These are phyloP conservation scores for Dinothrombium tinctorium DNA, from an alignment of 1,140 invertebrate genomes.

Conservation along the genomic window DNA sequence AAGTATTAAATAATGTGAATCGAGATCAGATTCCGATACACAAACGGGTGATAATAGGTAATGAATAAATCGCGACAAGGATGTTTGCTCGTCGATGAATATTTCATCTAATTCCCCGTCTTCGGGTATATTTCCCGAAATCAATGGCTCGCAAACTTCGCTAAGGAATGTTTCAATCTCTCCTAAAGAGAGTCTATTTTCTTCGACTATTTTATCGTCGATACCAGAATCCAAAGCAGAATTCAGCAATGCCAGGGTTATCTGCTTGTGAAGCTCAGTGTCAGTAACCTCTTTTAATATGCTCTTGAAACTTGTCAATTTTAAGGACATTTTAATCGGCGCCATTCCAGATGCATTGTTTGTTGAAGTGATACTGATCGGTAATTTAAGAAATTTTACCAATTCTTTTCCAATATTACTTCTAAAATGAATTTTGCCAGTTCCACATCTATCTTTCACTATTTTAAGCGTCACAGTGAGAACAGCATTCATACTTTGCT, in stretches of 20 bases:
- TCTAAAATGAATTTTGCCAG: neutral
- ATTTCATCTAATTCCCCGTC: slow-evolving; percentile 65
- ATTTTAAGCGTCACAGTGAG: slow-evolving; percentile 4
- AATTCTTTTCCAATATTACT: slow-evolving; percentile 57
- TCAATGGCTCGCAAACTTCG: slow-evolving; percentile 9
- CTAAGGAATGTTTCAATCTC: slow-evolving; percentile 11
- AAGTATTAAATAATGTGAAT: slow-evolving; percentile 40
- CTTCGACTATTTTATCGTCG: slow-evolving; percentile 5
- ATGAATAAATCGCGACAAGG: slow-evolving; percentile 71
- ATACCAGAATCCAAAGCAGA: slow-evolving; percentile 5
- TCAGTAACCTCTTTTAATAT: slow-evolving; percentile 8
- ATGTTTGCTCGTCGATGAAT: slow-evolving; percentile 83
- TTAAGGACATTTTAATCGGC: slow-evolving; percentile 11
- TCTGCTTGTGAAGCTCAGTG: slow-evolving; percentile 7
- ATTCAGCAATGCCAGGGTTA: slow-evolving; percentile 8
- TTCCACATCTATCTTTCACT: slow-evolving; percentile 10
- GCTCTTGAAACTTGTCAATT: slow-evolving; percentile 9
- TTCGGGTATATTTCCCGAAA: neutral
- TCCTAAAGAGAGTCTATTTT: slow-evolving; percentile 1
- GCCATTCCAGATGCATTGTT: neutral
- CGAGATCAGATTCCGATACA: slow-evolving; percentile 10
- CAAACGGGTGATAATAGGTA: slow-evolving; percentile 30
- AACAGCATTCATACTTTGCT: slow-evolving; percentile 9
- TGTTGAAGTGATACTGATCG: slow-evolving; percentile 22
- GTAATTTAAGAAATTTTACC: slow-evolving; percentile 72